A percentile compares a stretch with the other conserved stretches of the same genome.
phyloP scores from a whole-genome alignment of 1,140 invertebrate species.

The Apis laboriosa region DNA sequence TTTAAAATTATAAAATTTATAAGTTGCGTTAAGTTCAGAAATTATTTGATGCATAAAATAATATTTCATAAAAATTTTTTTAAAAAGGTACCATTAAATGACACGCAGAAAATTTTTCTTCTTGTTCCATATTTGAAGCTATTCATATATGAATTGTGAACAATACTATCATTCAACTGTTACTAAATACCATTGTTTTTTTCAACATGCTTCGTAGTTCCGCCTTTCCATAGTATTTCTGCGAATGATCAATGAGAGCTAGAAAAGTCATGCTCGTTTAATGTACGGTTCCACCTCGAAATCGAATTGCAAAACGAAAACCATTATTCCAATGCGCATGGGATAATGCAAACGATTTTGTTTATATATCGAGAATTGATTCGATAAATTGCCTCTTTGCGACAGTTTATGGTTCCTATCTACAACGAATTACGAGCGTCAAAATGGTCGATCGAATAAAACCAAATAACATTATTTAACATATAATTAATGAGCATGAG shows the following conservation, averaged over 20 bases:
- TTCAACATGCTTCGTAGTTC: neutral
- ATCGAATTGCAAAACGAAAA: conserved; percentile 21
- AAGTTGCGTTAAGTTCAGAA: neutral
- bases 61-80: neutral
- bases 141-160: no score
- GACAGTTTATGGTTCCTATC: conserved; percentile 41
- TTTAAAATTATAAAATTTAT: neutral
- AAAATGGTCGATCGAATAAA: conserved; percentile 7
- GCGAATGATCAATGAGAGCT: neutral
- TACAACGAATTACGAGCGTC: conserved; percentile 45
- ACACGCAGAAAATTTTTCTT: neutral
- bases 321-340: conserved; percentile 9
- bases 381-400: conserved; percentile 37
- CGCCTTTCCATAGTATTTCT: neutral
- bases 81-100: neutral
- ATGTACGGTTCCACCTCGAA: neutral
- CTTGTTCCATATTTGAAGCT: no score
- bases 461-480: conserved; percentile 37
- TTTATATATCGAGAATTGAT: conserved; percentile 29
- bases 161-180: neutral
- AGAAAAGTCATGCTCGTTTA: neutral
- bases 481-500: conserved; percentile 3
- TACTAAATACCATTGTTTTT: neutral
- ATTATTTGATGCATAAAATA: neutral
- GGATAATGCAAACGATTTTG: conserved; percentile 35